A percentile compares a stretch with the other conserved stretches of the same genome.
Conservation (phyloP, 2,888 invertebrate species). For the Pomacea canaliculata region DNA sequence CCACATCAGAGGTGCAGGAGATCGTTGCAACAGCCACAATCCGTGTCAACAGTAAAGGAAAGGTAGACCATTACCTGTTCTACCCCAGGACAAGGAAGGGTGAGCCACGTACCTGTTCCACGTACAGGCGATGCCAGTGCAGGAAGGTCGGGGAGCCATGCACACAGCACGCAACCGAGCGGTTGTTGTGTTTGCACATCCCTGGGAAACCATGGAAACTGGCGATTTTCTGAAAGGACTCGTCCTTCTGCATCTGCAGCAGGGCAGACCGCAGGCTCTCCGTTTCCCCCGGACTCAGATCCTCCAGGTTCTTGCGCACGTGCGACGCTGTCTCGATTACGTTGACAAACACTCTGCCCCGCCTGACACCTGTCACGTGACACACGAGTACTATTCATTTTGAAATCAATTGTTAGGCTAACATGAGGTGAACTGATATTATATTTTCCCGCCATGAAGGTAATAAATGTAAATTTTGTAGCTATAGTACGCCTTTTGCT, state of each 20-base stretch:
- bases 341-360: background rate
- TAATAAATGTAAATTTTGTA: too few relatives aligned
- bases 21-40: too few relatives aligned
- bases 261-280: conserved; percentile 39
- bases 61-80: too few relatives aligned
- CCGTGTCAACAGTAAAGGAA: too few relatives aligned
- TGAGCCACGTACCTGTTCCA: conserved; percentile 12
- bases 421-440: too few relatives aligned
- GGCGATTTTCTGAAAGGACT: conserved; percentile 36
- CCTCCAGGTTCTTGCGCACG: conserved; percentile 30
- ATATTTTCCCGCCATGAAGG: too few relatives aligned
- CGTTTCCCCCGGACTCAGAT: conserved; percentile 33
- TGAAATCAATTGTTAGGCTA: too few relatives aligned
- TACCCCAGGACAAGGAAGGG: background rate
- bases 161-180: conserved; percentile 32
- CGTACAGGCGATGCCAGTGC: conserved; percentile 38
- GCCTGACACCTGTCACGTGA: background rate
- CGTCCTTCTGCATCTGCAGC: conserved; percentile 32
- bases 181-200: conserved; percentile 28
- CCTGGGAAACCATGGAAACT: conserved; percentile 41
- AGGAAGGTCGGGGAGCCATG: conserved; percentile 41
- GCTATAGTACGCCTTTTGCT: too few relatives aligned
- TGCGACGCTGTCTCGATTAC: conserved; percentile 28
- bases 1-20: too few relatives aligned
- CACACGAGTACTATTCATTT: too few relatives aligned